phyloP scores from a whole-genome alignment of 2,888 invertebrate species.

The Cryptocephalus primarius region DNA sequence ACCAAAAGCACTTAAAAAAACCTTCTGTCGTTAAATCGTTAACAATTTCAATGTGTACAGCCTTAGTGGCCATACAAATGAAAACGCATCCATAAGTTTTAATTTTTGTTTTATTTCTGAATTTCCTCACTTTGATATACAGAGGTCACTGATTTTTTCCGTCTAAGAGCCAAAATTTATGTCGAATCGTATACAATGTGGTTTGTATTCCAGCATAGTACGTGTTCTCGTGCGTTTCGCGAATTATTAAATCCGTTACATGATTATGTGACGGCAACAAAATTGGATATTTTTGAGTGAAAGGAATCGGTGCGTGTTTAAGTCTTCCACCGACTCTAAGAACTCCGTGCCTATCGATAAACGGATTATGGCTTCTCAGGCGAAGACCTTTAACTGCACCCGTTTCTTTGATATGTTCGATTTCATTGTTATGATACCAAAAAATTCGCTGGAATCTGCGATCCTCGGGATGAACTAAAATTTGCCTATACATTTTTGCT shows the following conservation, averaged over 20 bases:
- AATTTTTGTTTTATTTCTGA: too few relatives aligned
- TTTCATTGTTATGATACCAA: too few relatives aligned
- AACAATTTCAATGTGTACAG: too few relatives aligned
- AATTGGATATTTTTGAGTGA: neutral
- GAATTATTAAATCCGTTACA: neutral
- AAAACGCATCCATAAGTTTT: neutral
- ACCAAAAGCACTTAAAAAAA: neutral
- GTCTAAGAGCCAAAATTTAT: neutral
- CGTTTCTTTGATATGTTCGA: neutral
- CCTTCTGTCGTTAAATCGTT: neutral
- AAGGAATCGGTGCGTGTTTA: neutral
- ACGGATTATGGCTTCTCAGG: neutral
- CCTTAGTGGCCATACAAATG: neutral
- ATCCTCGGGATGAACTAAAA: too few relatives aligned
- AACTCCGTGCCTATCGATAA: neutral
- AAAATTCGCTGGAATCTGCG: too few relatives aligned
- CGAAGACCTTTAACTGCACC: neutral
- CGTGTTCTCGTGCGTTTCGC: neutral
- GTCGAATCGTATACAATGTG: neutral
- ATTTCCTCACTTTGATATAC: neutral
- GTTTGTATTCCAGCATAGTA: neutral
- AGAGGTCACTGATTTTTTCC: neutral
- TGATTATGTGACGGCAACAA: neutral
- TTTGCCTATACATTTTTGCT: too few relatives aligned
- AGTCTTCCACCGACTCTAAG: neutral